Conservation (phyloP, 2,797 vertebrate genomes). For the Macropodus opercularis region DNA sequence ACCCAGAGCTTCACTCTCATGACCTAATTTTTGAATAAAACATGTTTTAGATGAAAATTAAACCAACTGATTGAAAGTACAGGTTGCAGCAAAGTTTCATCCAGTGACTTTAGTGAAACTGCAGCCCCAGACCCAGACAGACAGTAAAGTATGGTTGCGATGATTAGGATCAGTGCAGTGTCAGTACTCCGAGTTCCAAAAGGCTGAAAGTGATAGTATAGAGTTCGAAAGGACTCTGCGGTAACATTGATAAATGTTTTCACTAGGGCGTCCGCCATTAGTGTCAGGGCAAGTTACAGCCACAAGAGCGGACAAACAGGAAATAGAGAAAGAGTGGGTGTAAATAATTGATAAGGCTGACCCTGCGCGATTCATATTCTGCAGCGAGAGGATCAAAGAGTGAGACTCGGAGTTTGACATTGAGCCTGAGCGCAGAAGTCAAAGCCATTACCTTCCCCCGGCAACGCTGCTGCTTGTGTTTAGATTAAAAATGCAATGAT, state of each 20-base stretch:
- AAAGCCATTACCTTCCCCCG: conserved; percentile 69
- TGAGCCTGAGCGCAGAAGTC: conserved; percentile 74
- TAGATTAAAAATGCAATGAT: conserved; percentile 68
- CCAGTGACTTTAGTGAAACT: conserved; percentile 28
- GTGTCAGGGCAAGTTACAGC: conserved; percentile 79
- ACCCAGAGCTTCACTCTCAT: too few species aligned
- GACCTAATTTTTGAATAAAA: neutral
- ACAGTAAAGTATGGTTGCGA: conserved; percentile 40
- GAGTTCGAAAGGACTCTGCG: conserved; percentile 60
- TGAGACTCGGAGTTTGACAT: conserved; percentile 70
- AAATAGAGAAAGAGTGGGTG: conserved; percentile 71
- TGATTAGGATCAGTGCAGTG: conserved; percentile 73
- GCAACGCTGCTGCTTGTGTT: conserved; percentile 53
- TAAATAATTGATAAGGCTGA: conserved; percentile 83
- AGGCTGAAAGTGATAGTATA: conserved; percentile 67
- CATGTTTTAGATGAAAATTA: neutral
- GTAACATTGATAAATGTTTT: conserved; percentile 80
- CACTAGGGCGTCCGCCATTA: conserved; percentile 74
- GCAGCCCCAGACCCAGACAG: conserved; percentile 18
- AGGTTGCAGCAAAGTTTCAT: conserved; percentile 37
- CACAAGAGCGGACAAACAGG: conserved; percentile 76
- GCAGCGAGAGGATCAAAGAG: conserved; percentile 74
- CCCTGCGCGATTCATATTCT: conserved; percentile 77
- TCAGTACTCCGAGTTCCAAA: conserved; percentile 64
- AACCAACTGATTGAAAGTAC: neutral